Evolutionary conservation across 1,140 invertebrate species (phyloP), one percentile per base, ranked within the genome.

Genomic region (Oreohelix idahoensis): DNA sequence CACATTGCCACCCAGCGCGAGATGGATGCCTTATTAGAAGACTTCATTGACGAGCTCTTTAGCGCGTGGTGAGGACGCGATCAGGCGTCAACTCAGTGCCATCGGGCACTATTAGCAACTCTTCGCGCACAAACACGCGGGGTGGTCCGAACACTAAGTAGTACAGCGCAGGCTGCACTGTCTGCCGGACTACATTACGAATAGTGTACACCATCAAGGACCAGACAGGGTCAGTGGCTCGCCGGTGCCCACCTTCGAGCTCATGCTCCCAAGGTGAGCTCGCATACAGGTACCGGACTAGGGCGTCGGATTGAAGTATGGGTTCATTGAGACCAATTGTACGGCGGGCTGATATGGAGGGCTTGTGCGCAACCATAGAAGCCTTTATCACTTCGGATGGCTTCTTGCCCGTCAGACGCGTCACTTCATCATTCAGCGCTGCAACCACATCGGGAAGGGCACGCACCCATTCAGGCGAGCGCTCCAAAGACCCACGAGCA

Each of bases 51-150:
- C n/a, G n/a, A n/a, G n/a, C n/a, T n/a, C 13, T 5, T 58, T 23
- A 23, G 2, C 13, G 53, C 4, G 2, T 15, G 23, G 53, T n/a
- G 53, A 63, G 38, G 35, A 79, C 63, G 29, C 38, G 45, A 85
- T 73, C 73, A 5, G 76, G 78, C 45, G 81, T 49, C 29, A 85
- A 51, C 29, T 76, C 32, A n/a, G 83, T 84, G 39, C 79, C 83
- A 38, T 58, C 26, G 0, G 83, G 81, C 1, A 84, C 76, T 36
- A 83, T 58, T 29, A 83, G 49, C 38, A 87, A 42, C n/a, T 86
- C 83, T 32, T 84, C 80, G 23, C 83, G 79, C 26, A 87, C 74
- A 83, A 86, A 87, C 0, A 73, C 84, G n/a, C 84, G 49, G 15
- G 77, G 38, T 42, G 84, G 78, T 29, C 70, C 83, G 38, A 74